phyloP scores from a whole-genome alignment of 92 coral and sea anemone species.

The Epizoanthus illoricatus region DNA sequence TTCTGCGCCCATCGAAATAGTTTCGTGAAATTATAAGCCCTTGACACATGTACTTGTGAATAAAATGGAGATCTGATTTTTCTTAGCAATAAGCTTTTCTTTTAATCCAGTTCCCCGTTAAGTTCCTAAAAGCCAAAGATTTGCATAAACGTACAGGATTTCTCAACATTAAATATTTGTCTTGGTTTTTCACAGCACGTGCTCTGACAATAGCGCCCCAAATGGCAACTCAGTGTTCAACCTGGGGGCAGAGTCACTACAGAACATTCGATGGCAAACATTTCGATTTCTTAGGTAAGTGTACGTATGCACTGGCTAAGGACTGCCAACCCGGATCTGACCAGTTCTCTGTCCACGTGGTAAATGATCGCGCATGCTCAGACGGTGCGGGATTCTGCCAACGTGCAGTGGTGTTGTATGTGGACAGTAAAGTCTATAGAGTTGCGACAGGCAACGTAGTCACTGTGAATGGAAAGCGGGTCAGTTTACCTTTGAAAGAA shows the following conservation, averaged over 20 bases:
- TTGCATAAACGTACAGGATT: too few species aligned
- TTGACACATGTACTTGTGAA: too few species aligned
- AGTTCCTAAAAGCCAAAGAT: too few species aligned
- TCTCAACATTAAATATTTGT: background rate
- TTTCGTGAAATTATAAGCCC: too few species aligned
- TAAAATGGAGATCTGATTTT: too few species aligned
- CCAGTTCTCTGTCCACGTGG: constrained; percentile 61
- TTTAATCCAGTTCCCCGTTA: too few species aligned
- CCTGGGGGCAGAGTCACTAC: constrained; percentile 66
- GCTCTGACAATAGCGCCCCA: constrained; percentile 46
- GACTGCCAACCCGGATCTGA: constrained; percentile 68
- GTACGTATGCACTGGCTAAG: constrained; percentile 60
- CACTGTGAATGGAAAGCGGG: constrained; percentile 49
- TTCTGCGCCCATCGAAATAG: too few species aligned
- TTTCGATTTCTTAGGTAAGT: constrained; percentile 60
- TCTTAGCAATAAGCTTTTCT: too few species aligned
- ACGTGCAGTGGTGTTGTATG: constrained; percentile 55
- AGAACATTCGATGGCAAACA: constrained; percentile 70
- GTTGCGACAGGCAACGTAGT: constrained; percentile 43
- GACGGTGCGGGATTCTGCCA: constrained; percentile 33
- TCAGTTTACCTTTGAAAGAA: constrained; percentile 64
- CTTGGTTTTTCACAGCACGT: constrained; percentile 43
- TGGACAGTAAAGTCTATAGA: constrained; percentile 51
- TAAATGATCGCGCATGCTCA: constrained; percentile 48
- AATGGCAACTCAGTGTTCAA: constrained; percentile 42